A percentile compares a stretch with the other conserved stretches of the same genome.
Conservation (phyloP, 2,113 vertebrate genomes). For the Erpornis zantholeuca region DNA sequence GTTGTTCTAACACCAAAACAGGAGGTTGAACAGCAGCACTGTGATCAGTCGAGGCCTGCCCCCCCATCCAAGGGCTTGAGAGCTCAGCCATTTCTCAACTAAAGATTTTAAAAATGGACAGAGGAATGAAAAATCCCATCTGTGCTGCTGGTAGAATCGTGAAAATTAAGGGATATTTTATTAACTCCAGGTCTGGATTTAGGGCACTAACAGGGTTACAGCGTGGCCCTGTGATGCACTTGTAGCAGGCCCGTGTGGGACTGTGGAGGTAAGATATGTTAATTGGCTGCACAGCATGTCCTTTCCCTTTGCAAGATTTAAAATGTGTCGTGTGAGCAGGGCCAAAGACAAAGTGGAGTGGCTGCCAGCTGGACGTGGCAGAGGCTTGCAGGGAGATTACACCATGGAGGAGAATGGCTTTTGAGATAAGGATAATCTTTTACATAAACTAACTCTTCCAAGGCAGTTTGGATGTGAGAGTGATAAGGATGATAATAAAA, state of each 20-base stretch:
- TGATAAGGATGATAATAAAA: conserved; percentile 46
- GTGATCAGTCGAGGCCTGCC: neutral
- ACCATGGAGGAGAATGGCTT: conserved; percentile 60
- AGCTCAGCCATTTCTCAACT: neutral
- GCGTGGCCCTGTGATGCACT: neutral
- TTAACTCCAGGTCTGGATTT: neutral
- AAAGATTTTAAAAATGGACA: neutral
- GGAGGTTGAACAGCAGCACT: neutral
- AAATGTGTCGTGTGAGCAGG: conserved; percentile 26
- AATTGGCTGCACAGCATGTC: conserved; percentile 28
- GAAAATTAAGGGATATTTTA: neutral
- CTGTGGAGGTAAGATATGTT: conserved; percentile 47
- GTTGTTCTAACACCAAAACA: neutral
- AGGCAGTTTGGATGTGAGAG: conserved; percentile 23
- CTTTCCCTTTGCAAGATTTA: conserved; percentile 41
- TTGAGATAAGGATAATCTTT: conserved; percentile 69
- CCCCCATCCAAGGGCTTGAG: neutral
- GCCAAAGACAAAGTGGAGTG: conserved; percentile 54
- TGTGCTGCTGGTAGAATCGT: neutral
- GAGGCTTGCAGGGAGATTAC: conserved; percentile 63
- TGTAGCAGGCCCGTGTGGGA: neutral
- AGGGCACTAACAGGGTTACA: neutral
- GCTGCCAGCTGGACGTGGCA: conserved; percentile 57
- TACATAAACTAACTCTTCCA: conserved; percentile 63
- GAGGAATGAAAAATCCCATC: neutral